Evolutionary conservation across 2,888 invertebrate genomes (phyloP).

Genomic region (Melinopterus prodromus): DNA sequence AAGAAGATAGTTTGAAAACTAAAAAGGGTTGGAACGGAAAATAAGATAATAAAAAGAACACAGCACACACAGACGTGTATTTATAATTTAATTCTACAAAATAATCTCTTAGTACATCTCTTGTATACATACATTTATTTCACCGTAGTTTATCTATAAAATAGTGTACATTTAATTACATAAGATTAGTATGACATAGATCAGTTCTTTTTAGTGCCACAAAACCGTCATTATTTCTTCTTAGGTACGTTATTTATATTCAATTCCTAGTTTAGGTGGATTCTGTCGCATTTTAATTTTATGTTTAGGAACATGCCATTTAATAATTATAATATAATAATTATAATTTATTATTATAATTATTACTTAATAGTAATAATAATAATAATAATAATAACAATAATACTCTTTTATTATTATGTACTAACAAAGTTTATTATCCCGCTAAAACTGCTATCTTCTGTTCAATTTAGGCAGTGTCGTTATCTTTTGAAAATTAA

Average conservation of each 20-base stretch:
- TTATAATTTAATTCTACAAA: slow-evolving; percentile 21
- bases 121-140: slow-evolving; percentile 19
- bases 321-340: background rate
- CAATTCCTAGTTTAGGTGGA: slow-evolving; percentile 53
- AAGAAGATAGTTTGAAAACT: background rate
- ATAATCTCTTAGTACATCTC: slow-evolving; percentile 21
- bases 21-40: background rate
- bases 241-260: slow-evolving; percentile 43
- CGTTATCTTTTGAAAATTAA: slow-evolving; percentile 10
- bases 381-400: background rate
- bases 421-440: background rate
- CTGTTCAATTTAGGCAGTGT: slow-evolving; percentile 19
- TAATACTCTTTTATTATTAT: background rate
- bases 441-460: slow-evolving; percentile 5
- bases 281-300: slow-evolving; percentile 32
- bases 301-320: slow-evolving; percentile 21
- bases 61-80: background rate
- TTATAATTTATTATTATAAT: background rate
- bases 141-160: slow-evolving; percentile 20
- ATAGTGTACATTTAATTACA: slow-evolving; percentile 19
- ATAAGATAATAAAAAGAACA: background rate
- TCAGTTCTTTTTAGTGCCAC: slow-evolving; percentile 36
- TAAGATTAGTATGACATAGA: slow-evolving; percentile 27
- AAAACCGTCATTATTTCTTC: slow-evolving; percentile 30
- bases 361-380: too few relatives aligned